Base-by-base conservation (phyloP, 2,797 vertebrate species). In the Chaetodon trifasciatus region DNA sequence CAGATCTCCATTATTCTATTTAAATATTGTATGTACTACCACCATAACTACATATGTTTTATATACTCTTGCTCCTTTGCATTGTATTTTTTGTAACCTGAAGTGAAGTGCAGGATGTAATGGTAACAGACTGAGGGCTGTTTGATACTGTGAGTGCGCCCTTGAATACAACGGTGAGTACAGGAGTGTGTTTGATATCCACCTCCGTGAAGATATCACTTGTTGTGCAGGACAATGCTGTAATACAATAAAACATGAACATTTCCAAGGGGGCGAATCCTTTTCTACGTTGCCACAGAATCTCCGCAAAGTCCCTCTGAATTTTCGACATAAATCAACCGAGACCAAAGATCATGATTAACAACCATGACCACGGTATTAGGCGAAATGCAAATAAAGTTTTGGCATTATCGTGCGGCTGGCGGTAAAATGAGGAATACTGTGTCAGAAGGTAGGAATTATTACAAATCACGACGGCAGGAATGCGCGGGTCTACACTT, bases 371-470 rank as follows among this genome's bases (percentile, higher is more conserved):
- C 63, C 47, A 67, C 56, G 24, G 23, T 55, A 69, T 81, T 74
- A 61, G 74, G 24, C 64, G 71, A 81, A 86, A 80, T 62, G 32
- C 15, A n/a, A 79, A 72, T 78, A 47, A 42, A 70, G 76, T 83
- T 70, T 70, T 71, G 77, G 40, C 68, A 82, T 85, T 76, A 74
- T 79, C 81, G 65, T 83, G 52, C 66, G 64, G 55, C 37, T 63
- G 76, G 70, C 61, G 75, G 83, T 63, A 85, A 72, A 39, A 73
- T 83, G 82, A 89, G 77, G 75, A 84, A 88, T 71, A 64, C 66
- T 60, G 69, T 85, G 85, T 86, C 74, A 85, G 62, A 63, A 58
- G 39, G 68, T 46, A 75, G 75, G 76, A 84, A 82, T 72, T 3
- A 91, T 84, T 85, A 78, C 44, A 84, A 82, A 74, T 81, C 28